These are phyloP conservation scores for Melanostoma scalare DNA, from an alignment of 2,888 invertebrate genomes.

Conservation along the genomic window DNA sequence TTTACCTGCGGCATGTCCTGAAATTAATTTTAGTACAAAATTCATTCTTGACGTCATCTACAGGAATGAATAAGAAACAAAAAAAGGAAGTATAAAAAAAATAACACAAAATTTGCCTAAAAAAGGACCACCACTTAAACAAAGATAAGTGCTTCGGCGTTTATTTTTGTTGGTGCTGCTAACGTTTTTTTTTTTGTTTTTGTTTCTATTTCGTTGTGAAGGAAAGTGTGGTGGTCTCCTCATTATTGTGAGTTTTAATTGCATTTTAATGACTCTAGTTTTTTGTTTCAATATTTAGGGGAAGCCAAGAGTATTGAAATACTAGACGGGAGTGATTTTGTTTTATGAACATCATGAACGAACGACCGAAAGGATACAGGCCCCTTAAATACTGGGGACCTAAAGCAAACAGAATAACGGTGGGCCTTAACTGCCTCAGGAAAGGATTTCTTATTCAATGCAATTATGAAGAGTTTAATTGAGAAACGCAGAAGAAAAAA, in stretches of 20 bases:
- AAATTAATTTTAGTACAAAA: constrained; percentile 62
- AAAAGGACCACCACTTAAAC: constrained; percentile 54
- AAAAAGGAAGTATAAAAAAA: constrained; percentile 9
- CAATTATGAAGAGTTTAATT: too few relatives aligned
- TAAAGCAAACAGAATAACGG: too few relatives aligned
- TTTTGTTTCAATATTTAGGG: constrained; percentile 7
- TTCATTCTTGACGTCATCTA: constrained; percentile 48
- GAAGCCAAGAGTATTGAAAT: constrained; percentile 10
- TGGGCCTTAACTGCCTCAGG: too few relatives aligned
- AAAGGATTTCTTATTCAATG: too few relatives aligned
- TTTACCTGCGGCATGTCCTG: constrained; percentile 65
- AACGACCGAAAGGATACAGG: too few relatives aligned
- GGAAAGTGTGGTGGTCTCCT: constrained; percentile 8
- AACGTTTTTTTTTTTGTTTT: neutral
- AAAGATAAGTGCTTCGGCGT: constrained; percentile 48
- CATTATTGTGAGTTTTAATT: constrained; percentile 57
- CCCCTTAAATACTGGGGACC: too few relatives aligned
- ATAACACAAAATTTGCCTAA: neutral
- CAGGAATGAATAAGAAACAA: constrained; percentile 30
- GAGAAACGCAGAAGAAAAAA: too few relatives aligned
- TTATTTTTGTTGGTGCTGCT: constrained; percentile 43
- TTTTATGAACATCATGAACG: neutral
- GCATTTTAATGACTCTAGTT: constrained; percentile 68
- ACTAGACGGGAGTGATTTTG: neutral
- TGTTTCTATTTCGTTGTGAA: neutral